Evolutionary conservation across 2,797 vertebrate genomes (phyloP), one percentile per base, ranked within the genome.

Genomic region (Melanogrammus aeglefinus): DNA sequence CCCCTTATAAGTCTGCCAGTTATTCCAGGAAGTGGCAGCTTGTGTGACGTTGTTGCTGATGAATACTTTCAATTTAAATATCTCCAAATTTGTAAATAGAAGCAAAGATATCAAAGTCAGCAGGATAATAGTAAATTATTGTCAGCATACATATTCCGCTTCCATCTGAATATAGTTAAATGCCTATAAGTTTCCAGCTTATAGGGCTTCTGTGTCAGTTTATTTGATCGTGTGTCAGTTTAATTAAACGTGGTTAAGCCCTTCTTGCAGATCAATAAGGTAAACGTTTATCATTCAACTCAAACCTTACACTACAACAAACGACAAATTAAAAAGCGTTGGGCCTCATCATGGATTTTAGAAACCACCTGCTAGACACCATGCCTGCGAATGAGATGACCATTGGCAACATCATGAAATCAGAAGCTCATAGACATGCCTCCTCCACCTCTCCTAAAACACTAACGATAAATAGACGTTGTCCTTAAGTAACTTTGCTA

Each of bases 1-100:
- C 87, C 85, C 91, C 90, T 86, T 90, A 90, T 91, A 92, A 90
- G 85, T 88, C 90, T 86, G 82, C 72, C 76, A 63, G 66, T 90
- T 87, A 85, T 90, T 91, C 88, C 85, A 87, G 86, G 88, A 88
- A 91, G 84, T 86, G 77, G 81, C 81, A 82, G 75, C 86, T 88
- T 86, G 86, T 84, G 84, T 80, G 85, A 82, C 2, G 4, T 71
- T 69, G 77, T 80, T 73, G 27, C 27, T 77, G 71, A 81, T 66
- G 78, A 85, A 77, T 18, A 14, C 44, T 31, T 75, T 57, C 6
- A n/a, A 21, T 31, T 72, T 33, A 29, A 83, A 77, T 78, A 82
- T 83, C 79, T 76, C 0, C 0, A 78, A 24, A n/a, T 69, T 27
- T 27, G 63, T 27, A 69, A 47, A 16, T 0, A 71, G 66, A 72